Evolutionary conservation across 2,888 invertebrate genomes (phyloP).

Genomic region (Melanchra persicariae): DNA sequence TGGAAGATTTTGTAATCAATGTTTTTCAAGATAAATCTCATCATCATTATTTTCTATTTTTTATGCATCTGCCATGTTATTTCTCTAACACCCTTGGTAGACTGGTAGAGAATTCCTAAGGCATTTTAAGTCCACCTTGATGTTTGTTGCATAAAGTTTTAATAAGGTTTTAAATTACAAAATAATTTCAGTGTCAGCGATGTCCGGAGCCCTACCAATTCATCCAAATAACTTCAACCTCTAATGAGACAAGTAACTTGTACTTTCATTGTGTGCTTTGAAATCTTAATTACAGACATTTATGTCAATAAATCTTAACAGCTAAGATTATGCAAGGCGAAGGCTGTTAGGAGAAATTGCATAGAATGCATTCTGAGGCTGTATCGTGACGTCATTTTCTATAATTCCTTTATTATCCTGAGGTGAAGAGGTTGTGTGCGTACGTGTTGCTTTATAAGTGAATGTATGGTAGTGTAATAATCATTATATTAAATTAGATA

Average conservation of each 20-base stretch:
- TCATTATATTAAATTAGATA: conserved; percentile 7
- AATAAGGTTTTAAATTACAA: too few species aligned
- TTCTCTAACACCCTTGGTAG: too few species aligned
- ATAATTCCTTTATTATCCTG: conserved; percentile 43
- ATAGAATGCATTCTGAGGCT: conserved; percentile 6
- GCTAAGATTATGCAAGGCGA: conserved; percentile 28
- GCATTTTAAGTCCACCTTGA: too few species aligned
- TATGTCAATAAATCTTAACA: conserved; percentile 19
- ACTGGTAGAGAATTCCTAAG: too few species aligned
- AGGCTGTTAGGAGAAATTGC: conserved; percentile 47
- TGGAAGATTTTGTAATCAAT: too few species aligned
- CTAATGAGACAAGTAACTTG: conserved; percentile 10
- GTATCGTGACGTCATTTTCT: conserved; percentile 50
- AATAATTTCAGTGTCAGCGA: too few species aligned
- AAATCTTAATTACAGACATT: conserved; percentile 40
- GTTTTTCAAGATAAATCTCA: too few species aligned
- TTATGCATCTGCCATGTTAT: too few species aligned
- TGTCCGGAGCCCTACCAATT: neutral
- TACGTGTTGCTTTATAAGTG: conserved; percentile 43
- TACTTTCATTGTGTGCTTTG: neutral
- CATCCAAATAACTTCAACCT: neutral
- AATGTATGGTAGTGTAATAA: conserved; percentile 13
- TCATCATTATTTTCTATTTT: too few species aligned
- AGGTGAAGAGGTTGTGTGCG: conserved; percentile 49
- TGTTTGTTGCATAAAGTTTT: too few species aligned